phyloP scores from a whole-genome alignment of 30 jellyfish, hydroid and myxozoan species.

The Morbakka virulenta region DNA sequence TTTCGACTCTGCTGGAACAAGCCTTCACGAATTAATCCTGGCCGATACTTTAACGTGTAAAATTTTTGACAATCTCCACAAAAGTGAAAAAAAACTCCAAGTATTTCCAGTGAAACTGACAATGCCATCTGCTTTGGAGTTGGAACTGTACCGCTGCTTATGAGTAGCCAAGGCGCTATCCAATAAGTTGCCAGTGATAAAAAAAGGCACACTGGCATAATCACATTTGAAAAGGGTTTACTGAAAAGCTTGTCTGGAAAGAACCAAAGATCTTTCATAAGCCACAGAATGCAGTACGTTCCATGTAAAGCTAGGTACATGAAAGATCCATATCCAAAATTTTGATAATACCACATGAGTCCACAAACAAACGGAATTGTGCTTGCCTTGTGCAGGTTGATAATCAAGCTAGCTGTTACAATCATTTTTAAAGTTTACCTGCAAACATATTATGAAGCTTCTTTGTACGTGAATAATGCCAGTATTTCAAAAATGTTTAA shows the following conservation, averaged over 20 bases:
- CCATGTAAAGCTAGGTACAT: constrained; percentile 75
- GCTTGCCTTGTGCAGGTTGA: constrained; percentile 58
- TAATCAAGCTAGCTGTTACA: constrained; percentile 22
- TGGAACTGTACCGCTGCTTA: constrained; percentile 52
- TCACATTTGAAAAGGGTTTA: not conserved
- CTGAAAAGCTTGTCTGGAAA: constrained; percentile 62
- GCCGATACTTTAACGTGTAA: constrained; percentile 49
- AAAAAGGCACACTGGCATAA: constrained; percentile 5
- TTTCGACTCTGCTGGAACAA: constrained; percentile 64
- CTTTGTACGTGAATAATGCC: too few species aligned
- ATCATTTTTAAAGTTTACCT: too few species aligned
- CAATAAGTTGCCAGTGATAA: constrained; percentile 46
- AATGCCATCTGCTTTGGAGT: constrained; percentile 22
- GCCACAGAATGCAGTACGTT: constrained; percentile 63
- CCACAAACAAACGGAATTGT: constrained; percentile 34
- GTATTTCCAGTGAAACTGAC: constrained; percentile 13
- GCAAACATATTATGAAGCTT: too few species aligned
- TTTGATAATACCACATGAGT: constrained; percentile 39
- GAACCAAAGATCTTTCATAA: constrained; percentile 43
- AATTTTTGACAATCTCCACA: constrained; percentile 75
- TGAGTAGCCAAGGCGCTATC: constrained; percentile 63
- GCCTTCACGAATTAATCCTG: constrained; percentile 58
- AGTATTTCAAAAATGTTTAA: too few species aligned
- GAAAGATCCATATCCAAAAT: constrained; percentile 52
- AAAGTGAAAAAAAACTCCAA: constrained; percentile 63